Percentiles rank a stretch among this genome's conserved stretches.
Evolutionary conservation across 2,113 vertebrate genomes (phyloP).

Genomic region (Rafetus swinhoei): DNA sequence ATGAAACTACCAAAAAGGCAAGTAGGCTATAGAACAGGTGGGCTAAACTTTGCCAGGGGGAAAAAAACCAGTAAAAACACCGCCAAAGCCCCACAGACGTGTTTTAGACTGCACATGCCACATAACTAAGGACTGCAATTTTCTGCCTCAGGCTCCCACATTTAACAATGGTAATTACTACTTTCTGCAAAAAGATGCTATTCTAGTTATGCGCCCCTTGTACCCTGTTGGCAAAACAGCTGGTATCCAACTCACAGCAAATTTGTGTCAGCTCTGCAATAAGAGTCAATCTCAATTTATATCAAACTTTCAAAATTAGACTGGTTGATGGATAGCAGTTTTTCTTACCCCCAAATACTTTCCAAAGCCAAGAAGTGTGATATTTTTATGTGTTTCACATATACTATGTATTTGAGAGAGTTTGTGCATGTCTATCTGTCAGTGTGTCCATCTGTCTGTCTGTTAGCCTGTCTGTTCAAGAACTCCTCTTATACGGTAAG

Average conservation of each 20-base stretch:
- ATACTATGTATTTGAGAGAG: too few relatives aligned
- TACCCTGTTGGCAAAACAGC: slow-evolving; percentile 73
- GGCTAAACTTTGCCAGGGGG: slow-evolving; percentile 14
- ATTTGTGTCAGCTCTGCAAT: slow-evolving; percentile 75
- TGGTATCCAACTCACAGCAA: slow-evolving; percentile 79
- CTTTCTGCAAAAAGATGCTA: slow-evolving; percentile 67
- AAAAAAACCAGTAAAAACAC: slow-evolving; percentile 24
- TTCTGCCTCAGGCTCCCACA: slow-evolving; percentile 57
- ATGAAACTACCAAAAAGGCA: slow-evolving; percentile 35
- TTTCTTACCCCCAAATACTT: slow-evolving; percentile 15
- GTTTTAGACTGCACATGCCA: slow-evolving; percentile 50
- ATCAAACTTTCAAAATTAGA: slow-evolving; percentile 70
- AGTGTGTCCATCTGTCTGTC: too few relatives aligned
- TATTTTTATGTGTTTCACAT: background rate
- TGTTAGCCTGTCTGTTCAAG: too few relatives aligned
- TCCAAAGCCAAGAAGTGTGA: background rate
- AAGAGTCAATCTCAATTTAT: slow-evolving; percentile 78
- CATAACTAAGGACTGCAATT: background rate
- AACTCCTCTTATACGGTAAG: too few relatives aligned
- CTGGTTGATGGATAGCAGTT: slow-evolving; percentile 71
- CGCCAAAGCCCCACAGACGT: background rate
- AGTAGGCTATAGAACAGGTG: background rate
- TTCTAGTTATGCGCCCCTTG: slow-evolving; percentile 77
- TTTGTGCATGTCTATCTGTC: too few relatives aligned
- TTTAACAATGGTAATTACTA: slow-evolving; percentile 47